A percentile compares a stretch with the other conserved stretches of the same genome.
These are phyloP conservation scores for Alitta virens DNA, from an alignment of 2,888 invertebrate species.

Conservation along the genomic window DNA sequence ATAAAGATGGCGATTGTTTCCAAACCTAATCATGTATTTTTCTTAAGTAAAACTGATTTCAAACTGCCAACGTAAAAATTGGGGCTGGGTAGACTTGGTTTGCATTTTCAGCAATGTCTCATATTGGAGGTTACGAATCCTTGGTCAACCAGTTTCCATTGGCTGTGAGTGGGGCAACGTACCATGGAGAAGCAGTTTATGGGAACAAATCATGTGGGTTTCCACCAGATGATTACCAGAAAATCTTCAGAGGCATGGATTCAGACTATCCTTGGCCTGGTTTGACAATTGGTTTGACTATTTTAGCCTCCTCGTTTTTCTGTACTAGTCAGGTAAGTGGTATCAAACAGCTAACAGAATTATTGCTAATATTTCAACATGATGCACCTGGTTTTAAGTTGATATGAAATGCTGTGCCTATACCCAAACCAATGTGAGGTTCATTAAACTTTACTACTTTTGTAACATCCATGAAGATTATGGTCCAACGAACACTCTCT, in stretches of 20 bases:
- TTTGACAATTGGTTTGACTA: constrained; percentile 27
- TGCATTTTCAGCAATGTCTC: constrained; percentile 33
- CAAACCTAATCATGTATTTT: no score
- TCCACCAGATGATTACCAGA: constrained; percentile 27
- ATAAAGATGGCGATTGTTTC: no score
- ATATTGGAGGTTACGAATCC: constrained; percentile 59
- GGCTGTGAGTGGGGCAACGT: constrained; percentile 52
- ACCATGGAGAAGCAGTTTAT: constrained; percentile 16
- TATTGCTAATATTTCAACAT: no score
- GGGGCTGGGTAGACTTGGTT: neutral
- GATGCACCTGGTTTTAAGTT: no score
- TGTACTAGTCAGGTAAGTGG: constrained; percentile 29
- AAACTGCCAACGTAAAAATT: neutral
- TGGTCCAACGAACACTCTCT: constrained; percentile 61
- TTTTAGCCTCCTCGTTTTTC: constrained; percentile 27
- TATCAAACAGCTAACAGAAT: no score
- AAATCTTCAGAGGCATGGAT: constrained; percentile 29
- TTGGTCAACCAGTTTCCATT: constrained; percentile 54
- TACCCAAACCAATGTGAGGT: no score
- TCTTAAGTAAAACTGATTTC: neutral
- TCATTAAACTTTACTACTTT: no score
- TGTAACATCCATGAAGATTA: constrained; percentile 59
- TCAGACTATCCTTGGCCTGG: constrained; percentile 33
- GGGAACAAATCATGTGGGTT: constrained; percentile 27
- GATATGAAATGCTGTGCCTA: no score